These are phyloP conservation scores for Halyomorpha halys DNA, from an alignment of 1,140 invertebrate genomes.

Conservation along the genomic window DNA sequence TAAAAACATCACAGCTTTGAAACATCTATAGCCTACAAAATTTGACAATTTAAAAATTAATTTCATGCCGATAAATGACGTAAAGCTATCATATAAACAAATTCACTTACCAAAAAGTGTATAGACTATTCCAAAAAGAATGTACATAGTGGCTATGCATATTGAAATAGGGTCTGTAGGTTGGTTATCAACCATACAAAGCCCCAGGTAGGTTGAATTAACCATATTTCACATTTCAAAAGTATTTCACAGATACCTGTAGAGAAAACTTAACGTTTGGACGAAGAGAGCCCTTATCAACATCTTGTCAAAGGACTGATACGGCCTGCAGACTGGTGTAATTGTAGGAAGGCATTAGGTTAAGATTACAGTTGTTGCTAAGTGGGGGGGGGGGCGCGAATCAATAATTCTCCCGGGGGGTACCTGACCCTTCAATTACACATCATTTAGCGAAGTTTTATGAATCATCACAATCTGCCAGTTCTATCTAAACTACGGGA, in stretches of 20 bases:
- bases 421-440: too few relatives aligned
- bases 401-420: too few relatives aligned
- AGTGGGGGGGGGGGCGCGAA: background rate
- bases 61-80: too few relatives aligned
- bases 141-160: constrained; percentile 29
- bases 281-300: background rate
- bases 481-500: too few relatives aligned
- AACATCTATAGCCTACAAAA: constrained; percentile 72
- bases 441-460: too few relatives aligned
- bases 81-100: background rate
- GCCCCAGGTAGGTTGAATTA: constrained; percentile 20
- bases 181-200: constrained; percentile 20
- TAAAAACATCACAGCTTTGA: constrained; percentile 81
- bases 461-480: too few relatives aligned
- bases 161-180: constrained; percentile 25
- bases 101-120: constrained; percentile 44
- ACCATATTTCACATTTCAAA: constrained; percentile 19
- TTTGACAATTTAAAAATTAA: background rate
- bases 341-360: background rate
- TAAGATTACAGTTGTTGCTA: constrained; percentile 9
- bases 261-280: background rate
- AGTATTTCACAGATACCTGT: background rate
- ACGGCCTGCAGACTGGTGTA: background rate
- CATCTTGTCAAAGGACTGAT: constrained; percentile 12
- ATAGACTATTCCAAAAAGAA: constrained; percentile 47